Percentiles rank a stretch among this genome's conserved stretches.
Evolutionary conservation across 2,888 invertebrate genomes (phyloP).

Genomic region (Nebria brevicollis): DNA sequence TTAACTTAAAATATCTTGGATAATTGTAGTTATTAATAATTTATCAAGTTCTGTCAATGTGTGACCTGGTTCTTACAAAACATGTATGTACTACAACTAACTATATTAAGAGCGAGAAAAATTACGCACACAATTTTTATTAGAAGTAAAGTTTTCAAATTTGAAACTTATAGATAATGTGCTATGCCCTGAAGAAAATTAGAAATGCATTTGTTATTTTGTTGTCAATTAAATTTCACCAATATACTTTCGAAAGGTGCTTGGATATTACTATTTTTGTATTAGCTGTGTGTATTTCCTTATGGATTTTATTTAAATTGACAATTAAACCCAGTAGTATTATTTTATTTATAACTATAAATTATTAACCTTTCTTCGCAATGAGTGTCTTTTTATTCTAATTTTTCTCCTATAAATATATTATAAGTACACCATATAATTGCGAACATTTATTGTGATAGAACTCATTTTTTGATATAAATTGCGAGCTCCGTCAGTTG

Average conservation of each 20-base stretch:
- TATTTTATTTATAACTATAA: too few relatives aligned
- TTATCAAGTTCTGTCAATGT: not conserved
- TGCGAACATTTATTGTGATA: too few relatives aligned
- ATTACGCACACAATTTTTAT: not conserved
- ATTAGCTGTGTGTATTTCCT: not conserved
- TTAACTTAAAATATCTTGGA: not conserved
- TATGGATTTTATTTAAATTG: not conserved
- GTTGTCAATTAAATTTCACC: conserved; percentile 41
- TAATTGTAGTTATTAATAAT: not conserved
- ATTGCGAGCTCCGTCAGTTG: too few relatives aligned
- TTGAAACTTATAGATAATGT: not conserved
- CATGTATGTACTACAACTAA: not conserved
- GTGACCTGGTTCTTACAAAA: not conserved
- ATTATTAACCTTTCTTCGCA: too few relatives aligned
- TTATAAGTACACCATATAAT: too few relatives aligned
- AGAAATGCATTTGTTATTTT: conserved; percentile 20
- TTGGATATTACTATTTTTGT: not conserved
- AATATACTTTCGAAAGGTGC: conserved; percentile 34
- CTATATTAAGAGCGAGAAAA: not conserved
- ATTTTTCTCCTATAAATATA: too few relatives aligned
- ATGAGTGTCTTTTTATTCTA: too few relatives aligned
- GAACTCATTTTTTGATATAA: too few relatives aligned
- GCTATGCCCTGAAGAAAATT: conserved; percentile 6
- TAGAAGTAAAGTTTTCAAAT: not conserved
- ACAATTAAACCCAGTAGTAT: not conserved